Base-by-base conservation (phyloP, 2,113 vertebrate genomes). In the Numida meleagris region DNA sequence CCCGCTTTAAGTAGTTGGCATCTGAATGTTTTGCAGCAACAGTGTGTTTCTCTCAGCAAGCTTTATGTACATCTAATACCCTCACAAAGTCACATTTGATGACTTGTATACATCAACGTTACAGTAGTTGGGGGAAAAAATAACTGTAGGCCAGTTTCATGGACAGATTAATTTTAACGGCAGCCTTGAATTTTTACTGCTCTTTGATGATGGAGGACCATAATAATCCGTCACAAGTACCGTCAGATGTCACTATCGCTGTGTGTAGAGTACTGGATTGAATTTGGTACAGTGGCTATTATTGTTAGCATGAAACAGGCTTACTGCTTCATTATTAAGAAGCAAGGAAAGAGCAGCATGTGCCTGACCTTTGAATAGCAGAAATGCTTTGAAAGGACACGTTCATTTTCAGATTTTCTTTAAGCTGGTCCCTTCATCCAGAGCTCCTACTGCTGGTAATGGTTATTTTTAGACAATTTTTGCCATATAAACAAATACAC, bases 141-240 rank as follows among this genome's bases (percentile, higher is more conserved):
- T 59, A 62, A 75, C 50, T 43, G 29, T 9, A 72, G 82, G n/a
- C 68, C 53, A 61, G 25, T 90, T 91, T 90, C 91, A 95, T 0
- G 7, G 76, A 57, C 79, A 90, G 91, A 94, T 86, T 96, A 91
- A 75, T 96, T 76, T 94, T 96, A 94, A 95, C 73, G 74, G 72
- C 63, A 94, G 86, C 59, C 88, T 96, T 96, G 89, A 72, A 88
- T 66, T 91, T 95, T 95, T 94, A 86, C 82, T 88, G 63, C 73
- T 81, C 42, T 91, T 84, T 88, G 86, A 79, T 93, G 61, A 73
- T 93, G 51, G 73, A 90, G 58, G n/a, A 75, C 81, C 66, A 74
- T 91, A 93, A 75, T 55, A 78, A 94, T 90, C 68, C 53, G 43
- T 93, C 93, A 86, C 51, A 91, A 91, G 36, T 72, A 55, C 82